phyloP scores from a whole-genome alignment of 2,888 invertebrate genomes.

The Heteromyza rotundicornis region DNA sequence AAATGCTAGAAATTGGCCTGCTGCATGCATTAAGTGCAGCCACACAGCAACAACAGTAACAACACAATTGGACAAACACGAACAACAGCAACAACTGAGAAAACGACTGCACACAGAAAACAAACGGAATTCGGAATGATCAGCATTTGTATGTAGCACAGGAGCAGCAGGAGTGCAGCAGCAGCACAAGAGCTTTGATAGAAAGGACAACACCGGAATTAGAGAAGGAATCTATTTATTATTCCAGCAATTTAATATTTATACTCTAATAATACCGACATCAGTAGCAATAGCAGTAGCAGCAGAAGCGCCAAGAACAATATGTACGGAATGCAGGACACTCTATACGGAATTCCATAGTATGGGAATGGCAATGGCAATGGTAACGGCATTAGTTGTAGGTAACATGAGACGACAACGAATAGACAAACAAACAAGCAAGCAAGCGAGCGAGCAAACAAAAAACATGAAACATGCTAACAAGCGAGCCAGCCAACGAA shows the following conservation, averaged over 20 bases:
- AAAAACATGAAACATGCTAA: neutral
- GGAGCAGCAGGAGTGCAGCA: no score
- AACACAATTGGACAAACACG: conserved; percentile 29
- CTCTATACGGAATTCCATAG: neutral
- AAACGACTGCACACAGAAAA: conserved; percentile 17
- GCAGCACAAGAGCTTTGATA: neutral
- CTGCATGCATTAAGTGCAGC: neutral
- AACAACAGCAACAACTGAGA: conserved; percentile 32
- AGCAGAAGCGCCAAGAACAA: neutral
- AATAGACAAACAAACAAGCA: conserved; percentile 9
- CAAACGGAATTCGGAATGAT: conserved; percentile 14
- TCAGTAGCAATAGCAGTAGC: neutral
- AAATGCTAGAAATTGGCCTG: neutral
- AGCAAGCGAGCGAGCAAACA: neutral
- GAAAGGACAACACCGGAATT: conserved; percentile 8
- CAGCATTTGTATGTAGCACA: conserved; percentile 5
- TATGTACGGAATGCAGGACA: conserved; percentile 24
- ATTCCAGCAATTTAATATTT: conserved; percentile 29
- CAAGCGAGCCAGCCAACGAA: neutral
- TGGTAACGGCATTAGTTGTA: conserved; percentile 8
- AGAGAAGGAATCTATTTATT: conserved; percentile 21
- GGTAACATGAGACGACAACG: conserved; percentile 44
- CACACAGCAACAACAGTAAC: conserved; percentile 7
- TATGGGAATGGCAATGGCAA: no score
- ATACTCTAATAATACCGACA: conserved; percentile 16